Percentiles rank a stretch among this genome's conserved stretches.
Evolutionary conservation across 2,888 invertebrate genomes (phyloP).

Genomic region (Troides helena): DNA sequence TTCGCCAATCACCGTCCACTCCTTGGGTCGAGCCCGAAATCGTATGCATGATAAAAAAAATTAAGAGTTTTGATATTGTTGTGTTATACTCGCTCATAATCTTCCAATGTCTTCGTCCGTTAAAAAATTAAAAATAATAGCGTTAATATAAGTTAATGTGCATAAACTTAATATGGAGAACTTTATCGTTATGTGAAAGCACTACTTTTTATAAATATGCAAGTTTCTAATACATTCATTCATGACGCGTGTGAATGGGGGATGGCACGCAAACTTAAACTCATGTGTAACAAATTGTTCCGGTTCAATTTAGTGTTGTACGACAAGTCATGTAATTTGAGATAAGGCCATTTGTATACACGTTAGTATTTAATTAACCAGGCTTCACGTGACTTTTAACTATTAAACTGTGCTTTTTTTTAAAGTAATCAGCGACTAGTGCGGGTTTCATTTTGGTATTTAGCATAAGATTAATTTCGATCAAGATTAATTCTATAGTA

Average conservation of each 20-base stretch:
- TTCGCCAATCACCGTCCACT: too few relatives aligned
- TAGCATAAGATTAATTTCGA: not conserved
- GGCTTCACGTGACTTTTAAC: constrained; percentile 20
- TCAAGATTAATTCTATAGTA: not conserved
- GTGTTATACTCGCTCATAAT: too few relatives aligned
- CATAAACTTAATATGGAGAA: not conserved
- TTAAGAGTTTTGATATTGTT: too few relatives aligned
- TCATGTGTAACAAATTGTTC: constrained; percentile 42
- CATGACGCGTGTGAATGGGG: constrained; percentile 45
- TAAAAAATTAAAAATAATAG: too few relatives aligned
- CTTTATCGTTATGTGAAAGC: not conserved
- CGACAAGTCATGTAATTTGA: constrained; percentile 25
- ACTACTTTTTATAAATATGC: not conserved
- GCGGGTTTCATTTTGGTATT: not conserved
- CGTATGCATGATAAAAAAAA: too few relatives aligned
- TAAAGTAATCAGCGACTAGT: not conserved
- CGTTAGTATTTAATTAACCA: constrained; percentile 36
- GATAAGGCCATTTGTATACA: constrained; percentile 35
- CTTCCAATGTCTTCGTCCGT: too few relatives aligned
- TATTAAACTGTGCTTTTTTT: constrained; percentile 2
- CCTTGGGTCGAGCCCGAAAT: too few relatives aligned
- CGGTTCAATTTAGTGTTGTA: constrained; percentile 32
- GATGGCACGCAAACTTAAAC: constrained; percentile 36
- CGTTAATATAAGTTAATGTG: not conserved
- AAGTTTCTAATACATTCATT: constrained; percentile 26